Base-by-base conservation (phyloP, 2,797 vertebrate species). In the Eulemur coronatus region DNA sequence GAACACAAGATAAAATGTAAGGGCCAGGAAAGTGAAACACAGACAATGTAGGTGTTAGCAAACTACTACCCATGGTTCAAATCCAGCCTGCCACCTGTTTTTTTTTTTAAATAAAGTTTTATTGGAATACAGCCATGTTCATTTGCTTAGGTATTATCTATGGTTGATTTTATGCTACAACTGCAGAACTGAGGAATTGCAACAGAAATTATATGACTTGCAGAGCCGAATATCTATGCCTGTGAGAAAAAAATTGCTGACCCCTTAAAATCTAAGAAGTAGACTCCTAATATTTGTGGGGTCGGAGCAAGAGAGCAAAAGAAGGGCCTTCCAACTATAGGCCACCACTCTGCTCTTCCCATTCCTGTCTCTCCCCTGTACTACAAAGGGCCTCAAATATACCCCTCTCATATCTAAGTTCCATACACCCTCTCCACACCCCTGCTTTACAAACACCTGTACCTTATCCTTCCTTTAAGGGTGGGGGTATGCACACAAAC, bases 21-120 rank as follows among this genome's bases (percentile, higher is more conserved):
- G 43, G 30, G 11, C n/a, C 59, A 95, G 57, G 78, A 91, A 92
- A 50, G 50, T 90, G 75, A 96, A 96, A 35, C 55, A 76, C 18
- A 69, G 33, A 59, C 76, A 84, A 67, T 43, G 18, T 28, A 73
- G 38, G 7, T 57, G 63, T 70, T 38, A n/a, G 13, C 35, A 84
- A 93, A 43, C 28, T 65, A 28, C 1, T 24, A n/a, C 20, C 18
- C 22, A 26, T 88, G 63, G 52, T 10, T 41, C 50, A 85, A 73
- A 89, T 59, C 43, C 33, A 70, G 7, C 41, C 5, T 41, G 43
- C 28, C 0, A 17, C 72, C 8, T 80, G 41, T 35, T 70, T 43
- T 35, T 70, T 41, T 48, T 69, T 52, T 75, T 41, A 67, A 91
- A 69, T 84, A 50, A 78, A 92, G 28, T 61, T 94, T 89, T 86